Evolutionary conservation across 2,113 vertebrate species (phyloP).

Genomic region (Syngnathus scovelli): DNA sequence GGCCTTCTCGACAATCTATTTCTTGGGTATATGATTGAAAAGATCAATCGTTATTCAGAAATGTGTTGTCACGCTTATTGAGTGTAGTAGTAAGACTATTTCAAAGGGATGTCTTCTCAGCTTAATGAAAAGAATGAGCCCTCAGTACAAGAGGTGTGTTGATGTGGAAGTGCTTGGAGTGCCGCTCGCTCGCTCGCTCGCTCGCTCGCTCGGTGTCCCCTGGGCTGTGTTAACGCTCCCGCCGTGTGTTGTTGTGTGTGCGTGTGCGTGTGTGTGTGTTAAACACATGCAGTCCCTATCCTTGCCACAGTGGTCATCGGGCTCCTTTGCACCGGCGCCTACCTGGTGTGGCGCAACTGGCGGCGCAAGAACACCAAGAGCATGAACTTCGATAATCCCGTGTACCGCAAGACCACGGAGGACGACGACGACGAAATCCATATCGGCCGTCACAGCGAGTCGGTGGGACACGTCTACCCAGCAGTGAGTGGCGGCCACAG

Average conservation of each 20-base stretch:
- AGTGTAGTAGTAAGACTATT: not conserved
- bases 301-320: conserved; percentile 86
- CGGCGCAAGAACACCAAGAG: conserved; percentile 97
- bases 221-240: conserved; percentile 76
- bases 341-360: conserved; percentile 99
- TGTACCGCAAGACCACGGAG: conserved; percentile 96
- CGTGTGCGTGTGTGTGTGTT: conserved; percentile 64
- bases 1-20: not conserved
- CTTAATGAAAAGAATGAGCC: conserved; percentile 38
- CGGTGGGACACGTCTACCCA: conserved; percentile 91
- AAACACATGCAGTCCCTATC: conserved; percentile 80
- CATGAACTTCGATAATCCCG: conserved; percentile 99
- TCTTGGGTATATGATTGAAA: not conserved
- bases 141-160: conserved; percentile 24
- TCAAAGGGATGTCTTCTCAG: not conserved
- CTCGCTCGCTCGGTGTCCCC: conserved; percentile 54
- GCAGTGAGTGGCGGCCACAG: conserved; percentile 82
- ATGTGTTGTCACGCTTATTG: not conserved
- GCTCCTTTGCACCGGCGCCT: conserved; percentile 86
- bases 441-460: conserved; percentile 87
- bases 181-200: conserved; percentile 26
- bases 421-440: conserved; percentile 95
- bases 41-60: not conserved
- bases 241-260: conserved; percentile 68
- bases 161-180: conserved; percentile 53